Evolutionary conservation across 2,888 invertebrate species (phyloP), one percentile per base, ranked within the genome.

Genomic region (Dioctria rufipes): DNA sequence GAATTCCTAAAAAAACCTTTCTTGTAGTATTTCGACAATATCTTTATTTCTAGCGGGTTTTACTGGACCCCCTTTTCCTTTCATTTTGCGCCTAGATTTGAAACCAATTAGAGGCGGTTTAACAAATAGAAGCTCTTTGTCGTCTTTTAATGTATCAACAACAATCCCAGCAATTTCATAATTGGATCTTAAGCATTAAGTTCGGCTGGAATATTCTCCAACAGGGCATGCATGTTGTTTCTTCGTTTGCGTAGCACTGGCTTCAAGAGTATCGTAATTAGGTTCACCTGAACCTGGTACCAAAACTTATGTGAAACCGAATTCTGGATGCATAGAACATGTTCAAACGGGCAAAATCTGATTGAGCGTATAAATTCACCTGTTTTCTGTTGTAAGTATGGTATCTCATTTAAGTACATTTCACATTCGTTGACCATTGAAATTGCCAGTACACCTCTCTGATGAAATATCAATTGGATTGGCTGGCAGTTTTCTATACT

Each of bases 221-320:
- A 91, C 46, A 99, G 90, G 6, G 96, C 92, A 87, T 98, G 98
- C 9, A 99, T 98, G 92, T 88, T 99, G 99, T 11, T 92, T 92
- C 87, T 95, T 96, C 0, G 94, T 96, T 89, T 98, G 97, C 92
- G 94, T 98, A 1, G 99, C 99, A 93, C 99, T 99, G 80, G 93
- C 93, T 89, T 99, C 98, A 80, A 96, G 90, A 0, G 96, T 97
- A 90, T 99, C 99, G 87, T 95, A 98, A 90, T 99, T 98, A 0
- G 99, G 93, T 89, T 99, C 98, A 40, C 97, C 99, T 83, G 96
- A 92, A 91, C 98, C 99, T 85, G 99, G 99, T 51, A 99, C 93
- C 80, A 99, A 91, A 81, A 98, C 90, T 85, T 97, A 97, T 9
- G 94, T 92, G 86, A 97, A 96, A 13, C 97, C 97, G 82, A 90